These are phyloP conservation scores for Dendrolimus pini DNA, from an alignment of 2,888 invertebrate genomes.

Conservation along the genomic window DNA sequence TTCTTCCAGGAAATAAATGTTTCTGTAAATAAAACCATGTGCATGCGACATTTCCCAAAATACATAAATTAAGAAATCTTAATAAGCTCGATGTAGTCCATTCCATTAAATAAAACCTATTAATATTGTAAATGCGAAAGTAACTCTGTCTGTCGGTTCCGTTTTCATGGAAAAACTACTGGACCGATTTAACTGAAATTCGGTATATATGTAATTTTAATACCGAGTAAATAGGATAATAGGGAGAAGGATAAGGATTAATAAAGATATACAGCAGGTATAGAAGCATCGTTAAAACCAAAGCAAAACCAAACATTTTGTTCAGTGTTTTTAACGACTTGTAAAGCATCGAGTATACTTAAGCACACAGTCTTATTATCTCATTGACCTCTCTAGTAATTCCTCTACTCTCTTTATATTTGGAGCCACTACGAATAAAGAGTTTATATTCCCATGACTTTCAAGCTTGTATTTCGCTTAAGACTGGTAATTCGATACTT, in stretches of 20 bases:
- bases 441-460: conserved; percentile 32
- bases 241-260: conserved; percentile 14
- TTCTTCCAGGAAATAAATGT: conserved; percentile 34
- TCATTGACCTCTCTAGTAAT: conserved; percentile 36
- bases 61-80: conserved; percentile 13
- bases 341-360: conserved; percentile 38
- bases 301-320: conserved; percentile 32
- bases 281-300: conserved; percentile 31
- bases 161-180: too few relatives aligned
- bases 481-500: conserved; percentile 33
- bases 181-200: too few relatives aligned
- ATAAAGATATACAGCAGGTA: conserved; percentile 34
- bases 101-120: conserved; percentile 58
- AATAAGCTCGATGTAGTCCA: conserved; percentile 48
- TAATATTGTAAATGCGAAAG: too few relatives aligned
- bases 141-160: too few relatives aligned
- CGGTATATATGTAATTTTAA: too few relatives aligned
- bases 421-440: conserved; percentile 20
- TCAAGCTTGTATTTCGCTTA: conserved; percentile 28
- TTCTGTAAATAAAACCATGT: conserved; percentile 27
- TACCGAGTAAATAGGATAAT: too few relatives aligned
- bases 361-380: conserved; percentile 42
- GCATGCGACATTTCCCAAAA: conserved; percentile 44
- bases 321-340: conserved; percentile 26
- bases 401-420: conserved; percentile 23